Evolutionary conservation across 2,888 invertebrate species (phyloP).

Genomic region (Agrypnus murinus): DNA sequence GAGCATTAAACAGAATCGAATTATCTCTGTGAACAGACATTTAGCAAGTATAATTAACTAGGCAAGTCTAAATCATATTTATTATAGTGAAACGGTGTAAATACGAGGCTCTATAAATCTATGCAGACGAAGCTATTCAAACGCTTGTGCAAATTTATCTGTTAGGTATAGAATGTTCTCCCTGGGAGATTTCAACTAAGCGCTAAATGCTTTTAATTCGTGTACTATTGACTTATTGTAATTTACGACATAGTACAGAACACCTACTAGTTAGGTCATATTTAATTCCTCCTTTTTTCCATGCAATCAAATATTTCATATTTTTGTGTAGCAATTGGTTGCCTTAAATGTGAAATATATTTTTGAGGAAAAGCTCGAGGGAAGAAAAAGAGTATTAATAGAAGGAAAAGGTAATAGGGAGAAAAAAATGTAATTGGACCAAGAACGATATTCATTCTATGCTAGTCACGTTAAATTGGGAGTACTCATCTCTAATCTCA

Average conservation of each 20-base stretch:
- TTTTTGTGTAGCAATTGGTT: too few species aligned
- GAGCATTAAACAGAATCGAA: conserved; percentile 33
- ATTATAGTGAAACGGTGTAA: conserved; percentile 34
- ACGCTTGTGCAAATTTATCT: conserved; percentile 32
- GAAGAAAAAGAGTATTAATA: too few species aligned
- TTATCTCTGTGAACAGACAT: conserved; percentile 37
- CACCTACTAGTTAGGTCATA: too few species aligned
- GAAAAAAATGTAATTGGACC: not conserved
- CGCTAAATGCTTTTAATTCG: too few species aligned
- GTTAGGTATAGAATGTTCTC: not conserved
- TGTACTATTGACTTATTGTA: too few species aligned
- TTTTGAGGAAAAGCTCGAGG: not conserved
- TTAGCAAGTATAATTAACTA: conserved; percentile 39
- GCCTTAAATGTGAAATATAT: too few species aligned
- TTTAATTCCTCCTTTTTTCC: too few species aligned
- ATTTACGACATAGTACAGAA: too few species aligned
- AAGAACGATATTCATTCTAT: not conserved
- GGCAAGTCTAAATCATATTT: conserved; percentile 37
- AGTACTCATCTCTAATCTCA: too few species aligned
- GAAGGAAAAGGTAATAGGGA: not conserved
- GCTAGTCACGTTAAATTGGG: conserved; percentile 9
- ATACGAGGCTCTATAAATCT: conserved; percentile 25
- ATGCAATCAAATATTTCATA: too few species aligned
- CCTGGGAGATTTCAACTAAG: too few species aligned
- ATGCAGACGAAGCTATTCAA: conserved; percentile 31